These are phyloP conservation scores for Rapana venosa DNA, from an alignment of 2,888 invertebrate genomes.

Conservation along the genomic window DNA sequence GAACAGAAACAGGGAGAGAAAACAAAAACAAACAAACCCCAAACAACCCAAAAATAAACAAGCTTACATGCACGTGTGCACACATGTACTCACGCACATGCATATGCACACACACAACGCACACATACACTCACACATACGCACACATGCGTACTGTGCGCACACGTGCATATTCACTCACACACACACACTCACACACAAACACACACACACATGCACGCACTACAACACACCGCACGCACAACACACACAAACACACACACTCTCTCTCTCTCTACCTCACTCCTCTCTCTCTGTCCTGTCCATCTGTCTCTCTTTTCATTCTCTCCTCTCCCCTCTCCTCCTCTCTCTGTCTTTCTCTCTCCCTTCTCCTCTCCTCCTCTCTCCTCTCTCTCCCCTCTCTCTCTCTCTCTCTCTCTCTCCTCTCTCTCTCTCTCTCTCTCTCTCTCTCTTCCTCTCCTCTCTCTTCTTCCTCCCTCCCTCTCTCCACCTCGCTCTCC, in stretches of 20 bases:
- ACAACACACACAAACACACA: background rate
- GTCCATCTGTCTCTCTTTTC: no score
- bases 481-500: background rate
- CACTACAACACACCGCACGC: background rate
- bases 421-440: background rate
- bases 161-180: background rate
- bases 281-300: background rate
- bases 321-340: background rate
- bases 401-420: background rate
- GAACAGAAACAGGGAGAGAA: no score
- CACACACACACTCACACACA: background rate
- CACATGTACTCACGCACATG: background rate
- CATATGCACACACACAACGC: background rate
- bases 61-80: background rate
- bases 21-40: background rate
- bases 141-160: background rate
- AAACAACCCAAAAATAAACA: background rate
- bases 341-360: background rate
- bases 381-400: background rate
- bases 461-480: background rate
- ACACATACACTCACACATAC: background rate
- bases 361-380: background rate
- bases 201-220: background rate
- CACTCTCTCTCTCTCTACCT: slow-evolving; percentile 15
- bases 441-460: background rate